These are phyloP conservation scores for Oryzias dopingdopingensis DNA, from an alignment of 2,797 vertebrate genomes.

Conservation along the genomic window DNA sequence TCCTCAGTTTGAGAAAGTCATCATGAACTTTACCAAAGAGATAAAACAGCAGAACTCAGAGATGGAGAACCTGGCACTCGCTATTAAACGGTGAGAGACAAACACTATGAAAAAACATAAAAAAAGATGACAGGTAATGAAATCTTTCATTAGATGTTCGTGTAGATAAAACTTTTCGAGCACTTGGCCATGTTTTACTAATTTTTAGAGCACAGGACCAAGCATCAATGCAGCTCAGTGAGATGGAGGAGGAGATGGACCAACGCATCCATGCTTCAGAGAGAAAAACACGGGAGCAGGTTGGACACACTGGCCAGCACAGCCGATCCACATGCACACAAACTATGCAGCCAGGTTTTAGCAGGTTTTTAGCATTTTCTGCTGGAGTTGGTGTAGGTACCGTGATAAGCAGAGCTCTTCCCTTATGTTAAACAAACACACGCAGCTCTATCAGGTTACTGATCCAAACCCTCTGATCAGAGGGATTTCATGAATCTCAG, in stretches of 20 bases:
- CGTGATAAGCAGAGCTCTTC: conserved; percentile 45
- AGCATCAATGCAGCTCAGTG: conserved; percentile 89
- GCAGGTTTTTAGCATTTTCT: conserved; percentile 12
- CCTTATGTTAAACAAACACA: conserved; percentile 64
- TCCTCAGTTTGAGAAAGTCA: conserved; percentile 87
- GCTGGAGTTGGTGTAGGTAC: conserved; percentile 26
- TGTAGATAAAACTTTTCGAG: neutral
- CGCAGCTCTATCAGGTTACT: conserved; percentile 32
- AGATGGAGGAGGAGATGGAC: conserved; percentile 98
- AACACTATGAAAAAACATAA: neutral
- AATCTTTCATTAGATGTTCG: neutral
- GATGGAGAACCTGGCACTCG: conserved; percentile 91
- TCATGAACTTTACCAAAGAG: conserved; percentile 89
- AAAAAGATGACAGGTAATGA: neutral
- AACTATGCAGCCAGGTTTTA: conserved; percentile 2
- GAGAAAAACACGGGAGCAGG: conserved; percentile 84
- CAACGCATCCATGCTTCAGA: conserved; percentile 89
- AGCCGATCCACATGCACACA: neutral
- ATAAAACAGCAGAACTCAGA: conserved; percentile 90
- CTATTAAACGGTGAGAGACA: conserved; percentile 87
- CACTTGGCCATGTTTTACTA: neutral
- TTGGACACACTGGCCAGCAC: conserved; percentile 51
- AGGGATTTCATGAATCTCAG: conserved; percentile 27
- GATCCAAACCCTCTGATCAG: conserved; percentile 30
- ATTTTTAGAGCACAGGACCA: conserved; percentile 90